phyloP scores from a whole-genome alignment of 92 coral and sea anemone genomes.

The Zoanthus sociatus region DNA sequence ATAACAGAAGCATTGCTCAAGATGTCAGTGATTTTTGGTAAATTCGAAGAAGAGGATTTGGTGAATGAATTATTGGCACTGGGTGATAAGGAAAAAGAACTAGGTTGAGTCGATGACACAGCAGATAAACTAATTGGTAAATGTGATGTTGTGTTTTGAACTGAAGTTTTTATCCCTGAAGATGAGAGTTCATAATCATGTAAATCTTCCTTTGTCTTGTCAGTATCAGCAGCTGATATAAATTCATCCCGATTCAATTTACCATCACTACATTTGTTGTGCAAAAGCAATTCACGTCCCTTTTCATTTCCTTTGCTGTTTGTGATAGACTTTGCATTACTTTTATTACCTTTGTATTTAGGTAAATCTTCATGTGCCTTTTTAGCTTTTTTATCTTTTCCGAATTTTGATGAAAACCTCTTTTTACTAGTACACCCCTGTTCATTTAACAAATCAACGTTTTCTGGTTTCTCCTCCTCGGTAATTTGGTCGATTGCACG shows the following conservation, averaged over 20 bases:
- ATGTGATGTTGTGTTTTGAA: not conserved
- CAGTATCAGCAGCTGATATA: not conserved
- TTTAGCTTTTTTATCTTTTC: not conserved
- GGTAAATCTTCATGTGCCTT: not conserved
- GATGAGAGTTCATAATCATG: not conserved
- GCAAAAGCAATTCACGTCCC: not conserved
- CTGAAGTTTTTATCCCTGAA: not conserved
- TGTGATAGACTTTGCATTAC: not conserved
- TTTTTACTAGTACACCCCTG: not conserved
- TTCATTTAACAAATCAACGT: not conserved
- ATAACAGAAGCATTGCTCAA: not conserved
- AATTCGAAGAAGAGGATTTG: not conserved
- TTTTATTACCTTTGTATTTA: not conserved
- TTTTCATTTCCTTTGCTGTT: not conserved
- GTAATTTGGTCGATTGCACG: slow-evolving; percentile 9
- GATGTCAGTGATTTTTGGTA: not conserved
- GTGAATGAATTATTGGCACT: not conserved
- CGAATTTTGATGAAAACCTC: not conserved
- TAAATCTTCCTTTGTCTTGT: not conserved
- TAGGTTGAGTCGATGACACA: not conserved
- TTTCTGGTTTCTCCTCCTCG: not conserved
- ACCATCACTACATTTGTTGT: not conserved
- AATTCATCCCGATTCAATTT: not conserved
- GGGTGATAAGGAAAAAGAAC: not conserved
- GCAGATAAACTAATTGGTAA: not conserved